Evolutionary conservation across 2,888 invertebrate species (phyloP), one percentile per base, ranked within the genome.

Genomic region (Drosophila buzzatii): DNA sequence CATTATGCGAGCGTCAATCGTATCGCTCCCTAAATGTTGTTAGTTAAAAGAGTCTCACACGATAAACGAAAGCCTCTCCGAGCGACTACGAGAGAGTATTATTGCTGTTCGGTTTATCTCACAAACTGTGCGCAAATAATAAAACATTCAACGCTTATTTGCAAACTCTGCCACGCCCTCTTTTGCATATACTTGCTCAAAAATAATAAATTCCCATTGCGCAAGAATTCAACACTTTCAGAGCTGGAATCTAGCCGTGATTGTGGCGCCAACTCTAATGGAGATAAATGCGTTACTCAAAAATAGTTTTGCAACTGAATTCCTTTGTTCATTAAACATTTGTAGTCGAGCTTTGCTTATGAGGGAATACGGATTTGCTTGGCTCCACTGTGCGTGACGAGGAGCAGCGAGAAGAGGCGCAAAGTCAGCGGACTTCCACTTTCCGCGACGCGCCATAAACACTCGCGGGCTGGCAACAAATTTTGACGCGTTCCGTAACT

Each of bases 391-490:
- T 75, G 73, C 76, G 53, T 55, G 53, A 23, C 16, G n/a, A n/a
- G 39, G 39, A 16, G 8, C 8, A 14, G 41, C 7, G n/a, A n/a
- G n/a, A n/a, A n/a, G 31, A 18, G 12, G 27, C 18, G 18, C 57
- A 23, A 35, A 42, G 57, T 16, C 49, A 20, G 59, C 3, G 12
- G 41, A 31, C n/a, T 7, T 53, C 37, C 52, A 39, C 20, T 20
- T 47, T 47, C 59, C 47, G 42, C 31, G 77, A 35, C 53, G 62
- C 77, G 71, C 73, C 79, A 85, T 84, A 84, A 87, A 85, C 84
- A 85, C 79, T 81, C 82, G 87, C 81, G 85, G 88, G 73, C 76
- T 68, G 69, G 81, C 88, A 72, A 74, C 82, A 86, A 82, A 82
- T 86, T 83, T 84, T 86, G 87, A 86, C 68, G 83, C 72, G 69